Base-by-base conservation (phyloP, 2,797 vertebrate genomes). In the Microctenopoma stevenorrisi region DNA sequence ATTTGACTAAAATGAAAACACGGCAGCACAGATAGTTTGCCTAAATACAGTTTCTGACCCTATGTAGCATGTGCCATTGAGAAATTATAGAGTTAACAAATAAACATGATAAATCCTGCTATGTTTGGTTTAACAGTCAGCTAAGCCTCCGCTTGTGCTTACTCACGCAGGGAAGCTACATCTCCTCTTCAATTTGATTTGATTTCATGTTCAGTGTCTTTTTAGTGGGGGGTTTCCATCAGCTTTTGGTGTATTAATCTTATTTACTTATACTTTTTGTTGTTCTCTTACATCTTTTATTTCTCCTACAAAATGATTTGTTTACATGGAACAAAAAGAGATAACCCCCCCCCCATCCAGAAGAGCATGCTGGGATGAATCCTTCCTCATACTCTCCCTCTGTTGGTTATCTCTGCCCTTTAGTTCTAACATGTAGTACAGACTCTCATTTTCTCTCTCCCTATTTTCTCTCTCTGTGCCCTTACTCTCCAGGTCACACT, bases 51-150 rank as follows among this genome's bases (percentile, higher is more conserved):
- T 69, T 67, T 54, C 47, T 74, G 68, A 57, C 53, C 13, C 55
- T 72, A 43, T 81, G 66, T 79, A 72, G 35, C 37, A 18, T 71
- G 38, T 52, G 46, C 42, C 72, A 72, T 77, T 14, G 43, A 72
- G 74, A 88, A 85, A 84, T 79, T 59, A 79, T 46, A 64, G 73
- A 70, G 58, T 61, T 54, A 84, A 85, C 84, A 83, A 85, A 86
- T 64, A 72, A 74, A 84, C 67, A 60, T 71, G 72, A 78, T 78
- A 81, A 87, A 85, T 86, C 74, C 77, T 52, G 35, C 73, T 59
- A 60, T 72, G 59, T 86, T 78, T 75, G 74, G 65, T 86, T 88
- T 73, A 79, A 83, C 72, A 67, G 66, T 79, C 74, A 65, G 64
- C 79, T 85, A 83, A 88, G 69, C 73, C 72, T 75, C 43, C 3